Base-by-base conservation (phyloP, 2,797 vertebrate genomes). In the Amblyraja radiata region DNA sequence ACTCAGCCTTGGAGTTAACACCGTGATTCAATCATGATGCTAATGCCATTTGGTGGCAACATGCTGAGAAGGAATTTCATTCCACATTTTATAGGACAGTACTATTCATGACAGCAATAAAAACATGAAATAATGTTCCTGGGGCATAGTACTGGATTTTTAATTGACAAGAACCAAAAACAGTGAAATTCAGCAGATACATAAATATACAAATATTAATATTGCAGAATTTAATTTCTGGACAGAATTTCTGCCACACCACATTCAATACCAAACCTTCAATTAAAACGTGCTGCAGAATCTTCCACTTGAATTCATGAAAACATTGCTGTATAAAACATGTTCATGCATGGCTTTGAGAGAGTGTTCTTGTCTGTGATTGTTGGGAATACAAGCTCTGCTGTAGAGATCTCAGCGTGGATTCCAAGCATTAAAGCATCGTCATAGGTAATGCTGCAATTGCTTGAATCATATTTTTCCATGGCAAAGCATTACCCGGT, bases 11-110 rank as follows among this genome's bases (percentile, higher is more conserved):
- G 21, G 39, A 21, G 39, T 81, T 81, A 54, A 8, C 78, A 14
- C 32, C 36, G 8, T 81, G 79, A 81, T 46, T 46, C 79, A 81
- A 7, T 46, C 7, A 46, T 46, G 36, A 39, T 54, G 39, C 79
- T 81, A 54, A 81, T 46, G 79, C 79, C 39, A 46, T 81, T 81
- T 81, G 79, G 39, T 81, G 39, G 79, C 79, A 81, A 46, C 36
- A 21, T 9, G 39, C 39, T 46, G 79, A 8, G 36, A 23, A 46
- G 79, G 79, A 81, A 46, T 81, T 81, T 81, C 7, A 16, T 54
- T 46, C 39, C 5, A 18, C 36, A 81, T 81, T 81, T 81, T 46
- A 23, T 46, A 46, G 16, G 36, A 46, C 21, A 46, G 9, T 21
- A 81, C 23, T 81, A 81, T 81, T 81, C 79, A 81, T 46, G 18